Evolutionary conservation across 2,888 invertebrate species (phyloP).

Genomic region (Eupithecia tripunctaria): DNA sequence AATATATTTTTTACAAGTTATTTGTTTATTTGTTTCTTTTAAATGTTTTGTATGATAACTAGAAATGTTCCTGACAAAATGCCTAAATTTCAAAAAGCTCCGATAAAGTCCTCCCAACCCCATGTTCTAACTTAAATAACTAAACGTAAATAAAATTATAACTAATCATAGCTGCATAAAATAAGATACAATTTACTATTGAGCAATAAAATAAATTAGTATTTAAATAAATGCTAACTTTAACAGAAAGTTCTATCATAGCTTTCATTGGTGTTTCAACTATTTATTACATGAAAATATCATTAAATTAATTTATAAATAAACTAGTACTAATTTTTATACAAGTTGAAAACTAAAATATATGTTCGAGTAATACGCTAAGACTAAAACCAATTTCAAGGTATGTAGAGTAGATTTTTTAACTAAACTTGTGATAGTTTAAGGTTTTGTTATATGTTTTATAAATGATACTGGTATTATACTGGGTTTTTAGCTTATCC

Average conservation of each 20-base stretch:
- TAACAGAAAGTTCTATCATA: conserved; percentile 57
- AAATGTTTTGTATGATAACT: neutral
- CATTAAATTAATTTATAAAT: conserved; percentile 3
- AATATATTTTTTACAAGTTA: neutral
- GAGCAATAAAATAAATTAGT: conserved; percentile 65
- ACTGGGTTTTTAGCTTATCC: conserved; percentile 54
- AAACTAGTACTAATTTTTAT: conserved; percentile 15
- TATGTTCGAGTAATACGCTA: neutral
- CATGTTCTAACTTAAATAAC: conserved; percentile 48
- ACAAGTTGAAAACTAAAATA: conserved; percentile 10
- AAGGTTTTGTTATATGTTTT: neutral
- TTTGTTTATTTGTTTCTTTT: neutral
- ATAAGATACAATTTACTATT: conserved; percentile 50
- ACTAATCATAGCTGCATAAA: conserved; percentile 56
- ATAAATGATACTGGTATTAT: neutral
- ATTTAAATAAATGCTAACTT: conserved; percentile 23
- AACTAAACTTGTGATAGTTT: neutral
- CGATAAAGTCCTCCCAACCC: conserved; percentile 49
- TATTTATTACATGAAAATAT: conserved; percentile 38
- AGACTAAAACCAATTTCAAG: neutral
- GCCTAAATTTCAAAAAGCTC: neutral
- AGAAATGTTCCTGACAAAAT: neutral
- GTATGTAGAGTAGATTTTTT: neutral
- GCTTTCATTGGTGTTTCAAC: conserved; percentile 73
- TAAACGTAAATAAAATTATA: conserved; percentile 47